These are phyloP conservation scores for Excalfactoria chinensis DNA, from an alignment of 2,113 vertebrate species.

Conservation along the genomic window DNA sequence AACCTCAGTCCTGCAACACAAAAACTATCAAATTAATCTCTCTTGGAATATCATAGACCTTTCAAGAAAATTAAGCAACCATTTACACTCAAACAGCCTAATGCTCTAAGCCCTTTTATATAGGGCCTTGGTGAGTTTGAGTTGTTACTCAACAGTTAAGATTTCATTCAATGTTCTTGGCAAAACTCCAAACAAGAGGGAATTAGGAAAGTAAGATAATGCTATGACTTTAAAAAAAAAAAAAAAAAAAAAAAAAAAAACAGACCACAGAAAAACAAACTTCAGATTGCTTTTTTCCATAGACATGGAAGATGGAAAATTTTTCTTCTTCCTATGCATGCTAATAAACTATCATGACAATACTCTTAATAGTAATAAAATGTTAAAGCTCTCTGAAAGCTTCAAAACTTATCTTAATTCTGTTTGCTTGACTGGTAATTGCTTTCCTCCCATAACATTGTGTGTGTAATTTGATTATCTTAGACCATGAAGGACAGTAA, in stretches of 20 bases:
- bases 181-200: not conserved
- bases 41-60: not conserved
- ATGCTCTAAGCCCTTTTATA: not conserved
- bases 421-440: slow-evolving; percentile 42
- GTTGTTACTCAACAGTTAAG: not conserved
- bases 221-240: not conserved
- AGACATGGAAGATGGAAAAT: not conserved
- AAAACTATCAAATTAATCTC: not conserved
- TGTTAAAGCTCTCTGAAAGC: not conserved
- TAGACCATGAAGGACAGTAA: slow-evolving; percentile 54
- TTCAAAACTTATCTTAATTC: slow-evolving; percentile 48
- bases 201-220: not conserved
- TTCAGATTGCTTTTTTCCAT: not conserved
- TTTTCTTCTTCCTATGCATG: not conserved
- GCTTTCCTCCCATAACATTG: not conserved
- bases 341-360: not conserved
- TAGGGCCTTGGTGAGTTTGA: not conserved
- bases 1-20: not conserved
- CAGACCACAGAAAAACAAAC: not conserved
- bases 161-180: not conserved
- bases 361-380: slow-evolving; percentile 1
- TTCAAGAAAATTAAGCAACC: not conserved
- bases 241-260: not conserved
- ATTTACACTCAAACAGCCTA: not conserved
- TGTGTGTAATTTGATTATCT: slow-evolving; percentile 51